Conservation (phyloP, 64 coral and sea anemone species). For the Pocillopora damicornis region DNA sequence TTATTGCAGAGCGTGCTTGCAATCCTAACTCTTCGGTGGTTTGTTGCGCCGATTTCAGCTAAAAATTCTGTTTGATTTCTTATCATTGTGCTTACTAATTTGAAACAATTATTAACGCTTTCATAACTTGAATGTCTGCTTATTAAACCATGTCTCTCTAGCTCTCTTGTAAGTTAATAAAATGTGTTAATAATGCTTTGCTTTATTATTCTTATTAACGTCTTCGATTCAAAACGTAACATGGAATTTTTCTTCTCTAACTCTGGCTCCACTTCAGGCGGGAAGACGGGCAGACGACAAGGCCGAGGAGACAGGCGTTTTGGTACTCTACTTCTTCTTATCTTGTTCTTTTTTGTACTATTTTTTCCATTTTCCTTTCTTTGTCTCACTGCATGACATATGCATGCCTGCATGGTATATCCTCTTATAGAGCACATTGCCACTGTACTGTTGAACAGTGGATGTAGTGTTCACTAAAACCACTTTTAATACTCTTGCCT, state of each 20-base stretch:
- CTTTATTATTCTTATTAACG: neutral
- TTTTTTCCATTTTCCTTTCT: neutral
- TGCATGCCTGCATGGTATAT: neutral
- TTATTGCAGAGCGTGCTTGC: neutral
- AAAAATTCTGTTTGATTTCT: neutral
- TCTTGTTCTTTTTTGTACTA: slow-evolving; percentile 33
- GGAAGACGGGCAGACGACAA: slow-evolving; percentile 49
- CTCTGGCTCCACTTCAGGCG: slow-evolving; percentile 35
- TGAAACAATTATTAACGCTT: neutral
- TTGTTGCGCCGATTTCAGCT: neutral
- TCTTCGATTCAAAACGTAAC: slow-evolving; percentile 9
- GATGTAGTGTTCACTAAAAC: neutral
- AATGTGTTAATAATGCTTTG: neutral
- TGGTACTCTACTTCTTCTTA: slow-evolving; percentile 47
- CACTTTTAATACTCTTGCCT: neutral
- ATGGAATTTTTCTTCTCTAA: slow-evolving; percentile 31
- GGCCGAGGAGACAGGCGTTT: slow-evolving; percentile 53
- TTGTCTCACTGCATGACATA: neutral
- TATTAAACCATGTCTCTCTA: too few relatives aligned
- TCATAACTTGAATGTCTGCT: neutral
- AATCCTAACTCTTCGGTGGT: neutral
- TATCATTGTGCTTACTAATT: neutral
- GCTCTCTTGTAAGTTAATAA: neutral
- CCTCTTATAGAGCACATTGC: neutral
- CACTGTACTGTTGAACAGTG: neutral